Base-by-base conservation (phyloP, 2,888 invertebrate genomes). In the Nebria brevicollis region DNA sequence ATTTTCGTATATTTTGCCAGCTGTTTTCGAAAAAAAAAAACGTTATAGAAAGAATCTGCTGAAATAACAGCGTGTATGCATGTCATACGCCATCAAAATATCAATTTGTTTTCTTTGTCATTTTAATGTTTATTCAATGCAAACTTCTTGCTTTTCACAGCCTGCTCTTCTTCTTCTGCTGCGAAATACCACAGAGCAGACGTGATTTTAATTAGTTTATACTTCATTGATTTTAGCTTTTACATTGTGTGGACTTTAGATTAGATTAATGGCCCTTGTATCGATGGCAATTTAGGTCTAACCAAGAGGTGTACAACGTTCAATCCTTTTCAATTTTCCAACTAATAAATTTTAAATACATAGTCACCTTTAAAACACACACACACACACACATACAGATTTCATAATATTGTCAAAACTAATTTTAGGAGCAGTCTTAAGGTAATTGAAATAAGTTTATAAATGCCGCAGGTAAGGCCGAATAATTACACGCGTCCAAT, bases 221-320 rank as follows among this genome's bases (percentile, higher is more conserved):
- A 43, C 77, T 72, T 65, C 73, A 77, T 77, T 77, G 77, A 77
- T 77, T 77, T 77, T 77, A 72, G 65, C 70, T 72, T 72, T 65
- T 54, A 64, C 77, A 11, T 34, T 34, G 5, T 34, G 34, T 34
- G 34, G 34, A 34, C 34, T 34, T 34, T 34, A 34, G 34, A 34
- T 34, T 34, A 34, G 34, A 34, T 34, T 34, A 34, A 34, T 34
- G 34, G 34, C 34, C 5, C 34, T 34, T 34, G 34, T 34, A 34
- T 34, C 34, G 34, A 34, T 34, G 34, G 34, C 34, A 34, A 34
- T 34, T 34, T 34, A 34, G 34, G 5, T 2, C 34, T 5, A 34
- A 34, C 34, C 34, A 34, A 34, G 34, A 34, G 34, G 34, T 34
- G 34, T 34, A 34, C 34, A 34, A 34, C 34, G 34, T 34, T 34